A percentile compares a stretch with the other conserved stretches of the same genome.
Conservation (phyloP, 30 jellyfish, hydroid and myxozoan species). For the Hydractinia echinata region DNA sequence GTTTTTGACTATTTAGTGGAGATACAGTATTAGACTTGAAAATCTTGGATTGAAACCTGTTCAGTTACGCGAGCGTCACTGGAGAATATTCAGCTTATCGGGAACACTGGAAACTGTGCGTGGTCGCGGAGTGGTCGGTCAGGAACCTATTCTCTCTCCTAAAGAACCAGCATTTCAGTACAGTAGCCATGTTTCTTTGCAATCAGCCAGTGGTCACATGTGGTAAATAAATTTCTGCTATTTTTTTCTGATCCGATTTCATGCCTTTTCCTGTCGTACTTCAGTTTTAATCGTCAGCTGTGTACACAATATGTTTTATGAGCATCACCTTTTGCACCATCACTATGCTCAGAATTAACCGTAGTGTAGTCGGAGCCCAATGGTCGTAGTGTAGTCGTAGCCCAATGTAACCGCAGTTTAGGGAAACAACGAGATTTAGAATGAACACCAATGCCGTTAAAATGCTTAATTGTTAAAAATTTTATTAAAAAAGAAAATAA, state of each 20-base stretch:
- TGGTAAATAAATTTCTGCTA: slow-evolving; percentile 43
- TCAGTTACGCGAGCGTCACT: slow-evolving; percentile 89
- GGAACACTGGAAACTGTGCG: slow-evolving; percentile 91
- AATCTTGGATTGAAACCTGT: slow-evolving; percentile 73
- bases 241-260: neutral
- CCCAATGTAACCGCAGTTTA: no score
- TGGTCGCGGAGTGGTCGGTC: slow-evolving; percentile 98
- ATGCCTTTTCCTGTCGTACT: no score
- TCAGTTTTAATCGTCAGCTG: no score
- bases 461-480: no score
- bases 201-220: slow-evolving; percentile 97
- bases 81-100: slow-evolving; percentile 86
- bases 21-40: slow-evolving; percentile 82
- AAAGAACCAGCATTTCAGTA: slow-evolving; percentile 92
- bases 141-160: slow-evolving; percentile 86
- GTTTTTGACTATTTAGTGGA: slow-evolving; percentile 58
- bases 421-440: no score
- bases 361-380: no score
- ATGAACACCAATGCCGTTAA: no score
- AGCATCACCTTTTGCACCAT: no score
- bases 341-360: neutral
- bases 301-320: no score
- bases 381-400: no score
- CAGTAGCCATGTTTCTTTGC: slow-evolving; percentile 94
- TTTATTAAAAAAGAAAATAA: no score